Evolutionary conservation across 2,888 invertebrate species (phyloP).

Genomic region (Sinelater perroti): DNA sequence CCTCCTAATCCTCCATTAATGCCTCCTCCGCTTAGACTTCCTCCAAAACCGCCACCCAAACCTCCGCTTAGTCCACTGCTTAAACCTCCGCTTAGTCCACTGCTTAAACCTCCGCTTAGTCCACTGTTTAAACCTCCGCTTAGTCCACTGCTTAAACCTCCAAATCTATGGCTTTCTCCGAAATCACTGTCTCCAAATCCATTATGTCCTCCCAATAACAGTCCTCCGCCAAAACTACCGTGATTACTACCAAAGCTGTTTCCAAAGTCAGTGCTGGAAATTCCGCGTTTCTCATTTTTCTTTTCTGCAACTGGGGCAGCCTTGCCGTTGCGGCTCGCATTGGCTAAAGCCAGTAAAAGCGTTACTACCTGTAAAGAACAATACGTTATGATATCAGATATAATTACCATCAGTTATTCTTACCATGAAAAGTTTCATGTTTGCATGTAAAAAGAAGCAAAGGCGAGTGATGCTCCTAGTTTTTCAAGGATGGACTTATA

Average conservation of each 20-base stretch:
- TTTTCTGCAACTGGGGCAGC: slow-evolving; percentile 32
- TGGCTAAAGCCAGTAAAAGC: slow-evolving; percentile 27
- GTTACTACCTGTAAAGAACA: slow-evolving; percentile 24
- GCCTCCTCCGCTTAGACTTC: slow-evolving; percentile 33
- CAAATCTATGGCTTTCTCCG: too few relatives aligned
- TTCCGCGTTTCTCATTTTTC: slow-evolving; percentile 41
- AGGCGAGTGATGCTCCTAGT: slow-evolving; percentile 44
- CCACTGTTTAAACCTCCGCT: slow-evolving; percentile 23
- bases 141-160: slow-evolving; percentile 17
- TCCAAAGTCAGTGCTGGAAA: slow-evolving; percentile 34
- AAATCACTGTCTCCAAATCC: neutral
- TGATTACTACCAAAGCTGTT: slow-evolving; percentile 35
- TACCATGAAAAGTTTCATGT: slow-evolving; percentile 38
- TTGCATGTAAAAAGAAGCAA: slow-evolving; percentile 36
- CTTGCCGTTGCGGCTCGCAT: slow-evolving; percentile 25
- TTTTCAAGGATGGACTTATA: slow-evolving; percentile 38
- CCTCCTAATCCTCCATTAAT: slow-evolving; percentile 21
- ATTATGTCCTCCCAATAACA: neutral
- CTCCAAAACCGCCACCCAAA: slow-evolving; percentile 29
- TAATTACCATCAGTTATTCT: slow-evolving; percentile 1
- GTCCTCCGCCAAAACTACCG: slow-evolving; percentile 25
- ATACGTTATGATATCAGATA: neutral
- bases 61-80: slow-evolving; percentile 33
- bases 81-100: slow-evolving; percentile 18
- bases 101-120: slow-evolving; percentile 25